Percentiles rank a stretch among this genome's conserved stretches.
phyloP scores from a whole-genome alignment of 2,888 invertebrate genomes.

The Drosophila borealis region DNA sequence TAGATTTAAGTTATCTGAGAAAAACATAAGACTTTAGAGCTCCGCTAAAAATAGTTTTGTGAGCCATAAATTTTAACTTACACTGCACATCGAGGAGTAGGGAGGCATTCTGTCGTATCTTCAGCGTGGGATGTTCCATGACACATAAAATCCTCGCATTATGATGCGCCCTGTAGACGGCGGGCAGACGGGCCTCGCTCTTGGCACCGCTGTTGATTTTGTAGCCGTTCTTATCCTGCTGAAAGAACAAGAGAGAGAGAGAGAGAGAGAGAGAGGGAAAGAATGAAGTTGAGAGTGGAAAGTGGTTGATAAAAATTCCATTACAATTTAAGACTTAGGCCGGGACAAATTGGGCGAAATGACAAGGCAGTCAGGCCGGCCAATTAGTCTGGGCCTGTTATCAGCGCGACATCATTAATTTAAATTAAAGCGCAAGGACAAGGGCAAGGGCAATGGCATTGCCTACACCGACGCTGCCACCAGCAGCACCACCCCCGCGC shows the following conservation, averaged over 20 bases:
- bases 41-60: not conserved
- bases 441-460: slow-evolving; percentile 21
- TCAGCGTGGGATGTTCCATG: slow-evolving; percentile 88
- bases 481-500: slow-evolving; percentile 3
- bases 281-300: not conserved
- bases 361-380: slow-evolving; percentile 52
- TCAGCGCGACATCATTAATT: slow-evolving; percentile 77
- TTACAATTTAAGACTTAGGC: slow-evolving; percentile 59
- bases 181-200: slow-evolving; percentile 89
- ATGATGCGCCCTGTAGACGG: slow-evolving; percentile 93
- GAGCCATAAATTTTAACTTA: slow-evolving; percentile 68
- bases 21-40: not conserved
- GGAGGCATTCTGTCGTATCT: slow-evolving; percentile 85
- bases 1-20: not conserved
- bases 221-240: slow-evolving; percentile 83
- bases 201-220: slow-evolving; percentile 86
- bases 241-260: slow-evolving; percentile 28
- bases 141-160: slow-evolving; percentile 94
- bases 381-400: slow-evolving; percentile 73
- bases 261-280: slow-evolving; percentile 1
- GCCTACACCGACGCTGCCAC: slow-evolving; percentile 4
- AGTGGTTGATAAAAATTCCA: slow-evolving; percentile 54
- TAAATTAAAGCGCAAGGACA: slow-evolving; percentile 68
- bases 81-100: slow-evolving; percentile 85
- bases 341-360: slow-evolving; percentile 66